phyloP scores from a whole-genome alignment of 2,888 invertebrate species.

The Germaria angustata region DNA sequence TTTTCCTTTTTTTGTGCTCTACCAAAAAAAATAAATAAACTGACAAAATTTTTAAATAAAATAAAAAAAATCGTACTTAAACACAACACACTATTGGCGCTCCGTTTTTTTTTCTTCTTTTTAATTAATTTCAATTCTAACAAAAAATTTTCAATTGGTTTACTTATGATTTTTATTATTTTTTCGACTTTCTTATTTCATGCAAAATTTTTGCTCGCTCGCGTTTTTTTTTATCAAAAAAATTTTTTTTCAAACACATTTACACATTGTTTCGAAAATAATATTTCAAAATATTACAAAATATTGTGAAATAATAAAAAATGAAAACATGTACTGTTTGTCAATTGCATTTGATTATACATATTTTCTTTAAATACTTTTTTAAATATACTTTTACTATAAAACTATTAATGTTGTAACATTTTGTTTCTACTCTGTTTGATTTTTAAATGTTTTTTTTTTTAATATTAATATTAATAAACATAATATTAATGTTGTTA shows the following conservation, averaged over 20 bases:
- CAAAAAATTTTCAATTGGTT: conserved; percentile 52
- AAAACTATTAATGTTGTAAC: conserved; percentile 76
- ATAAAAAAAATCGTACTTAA: conserved; percentile 52
- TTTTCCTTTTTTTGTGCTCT: conserved; percentile 67
- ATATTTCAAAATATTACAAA: conserved; percentile 1
- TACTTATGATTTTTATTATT: conserved; percentile 15
- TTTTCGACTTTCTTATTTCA: conserved; percentile 18
- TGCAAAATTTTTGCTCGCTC: conserved; percentile 67
- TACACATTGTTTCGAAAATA: conserved; percentile 26
- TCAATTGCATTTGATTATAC: conserved; percentile 48
- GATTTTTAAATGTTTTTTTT: conserved; percentile 68
- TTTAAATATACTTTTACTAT: conserved; percentile 47
- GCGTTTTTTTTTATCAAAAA: conserved; percentile 38
- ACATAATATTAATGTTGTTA: conserved; percentile 65
- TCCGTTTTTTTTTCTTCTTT: conserved; percentile 10
- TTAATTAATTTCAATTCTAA: conserved; percentile 37
- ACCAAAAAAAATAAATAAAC: conserved; percentile 58
- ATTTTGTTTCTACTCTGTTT: conserved; percentile 75
- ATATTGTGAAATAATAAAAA: conserved; percentile 10
- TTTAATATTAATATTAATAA: conserved; percentile 48
- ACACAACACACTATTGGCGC: conserved; percentile 68
- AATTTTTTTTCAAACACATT: conserved; percentile 23
- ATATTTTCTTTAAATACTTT: conserved; percentile 43
- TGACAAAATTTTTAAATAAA: conserved; percentile 55
- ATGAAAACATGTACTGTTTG: conserved; percentile 21